Evolutionary conservation across 2,888 invertebrate species (phyloP), one percentile per base, ranked within the genome.

Genomic region (Himalopsyche anomala): DNA sequence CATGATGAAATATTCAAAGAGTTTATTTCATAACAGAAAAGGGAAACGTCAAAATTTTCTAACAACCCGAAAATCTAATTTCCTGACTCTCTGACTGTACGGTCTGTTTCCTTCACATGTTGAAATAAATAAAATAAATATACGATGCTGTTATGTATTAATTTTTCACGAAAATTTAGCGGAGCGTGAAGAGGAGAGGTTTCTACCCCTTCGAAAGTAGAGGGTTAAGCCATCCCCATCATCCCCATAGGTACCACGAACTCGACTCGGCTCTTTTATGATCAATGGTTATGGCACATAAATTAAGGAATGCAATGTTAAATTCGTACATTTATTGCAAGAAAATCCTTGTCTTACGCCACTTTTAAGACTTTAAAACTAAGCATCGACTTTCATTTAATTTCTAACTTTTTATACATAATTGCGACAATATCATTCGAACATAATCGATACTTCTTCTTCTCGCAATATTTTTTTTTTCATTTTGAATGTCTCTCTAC

Each of bases 261-360:
- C 82, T 51, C 42, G 40, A 54, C 85, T 40, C 17, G 56, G 80
- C 69, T 45, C 56, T 86, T 87, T 86, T 85, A 86, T 86, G 88
- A 88, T 88, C 88, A 87, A 86, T 87, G 88, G 84, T 87, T 88
- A 86, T 88, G 88, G 88, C 87, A 88, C 84, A 88, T 88, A 88
- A 88, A 88, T 88, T 88, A 85, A 88, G 86, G 82, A 88, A 88
- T 88, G 74, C 86, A 83, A 85, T 87, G 81, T 84, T 83, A 85
- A 88, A 86, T 87, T 87, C 85, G 83, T 86, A 86, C 85, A 87
- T 87, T 87, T 87, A 87, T 85, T 87, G 87, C 86, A 85, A 86
- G 88, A 81, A 86, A 86, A 84, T 85, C 85, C 87, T 82, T 88
- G 84, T 81, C 81, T 51, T 15, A 51, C 15, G 15, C 8, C 15